A percentile compares a stretch with the other conserved stretches of the same genome.
Evolutionary conservation across 2,113 vertebrate genomes (phyloP).

Genomic region (Elgaria multicarinata): DNA sequence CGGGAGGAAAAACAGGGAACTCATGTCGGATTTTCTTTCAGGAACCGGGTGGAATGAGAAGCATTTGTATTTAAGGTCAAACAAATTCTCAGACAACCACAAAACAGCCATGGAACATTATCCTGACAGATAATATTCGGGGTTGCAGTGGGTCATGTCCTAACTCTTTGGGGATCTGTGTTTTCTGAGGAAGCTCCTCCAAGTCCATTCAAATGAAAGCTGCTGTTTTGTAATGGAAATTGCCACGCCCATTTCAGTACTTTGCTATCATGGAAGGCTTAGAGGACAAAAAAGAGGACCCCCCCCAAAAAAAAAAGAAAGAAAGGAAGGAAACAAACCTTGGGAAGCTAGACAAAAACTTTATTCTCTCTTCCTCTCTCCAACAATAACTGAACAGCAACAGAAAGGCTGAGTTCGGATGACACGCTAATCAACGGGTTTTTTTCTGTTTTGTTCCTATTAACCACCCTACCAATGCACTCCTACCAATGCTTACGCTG

Average conservation of each 20-base stretch:
- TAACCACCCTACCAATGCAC: no score
- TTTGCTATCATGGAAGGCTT: background rate
- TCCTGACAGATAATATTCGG: slow-evolving; percentile 55
- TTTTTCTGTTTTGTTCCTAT: no score
- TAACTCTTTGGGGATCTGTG: slow-evolving; percentile 35
- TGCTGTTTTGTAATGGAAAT: slow-evolving; percentile 66
- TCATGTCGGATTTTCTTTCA: slow-evolving; percentile 27
- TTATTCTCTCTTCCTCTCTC: no score
- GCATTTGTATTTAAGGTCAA: slow-evolving; percentile 28
- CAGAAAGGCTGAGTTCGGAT: no score
- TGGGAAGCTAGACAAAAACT: no score
- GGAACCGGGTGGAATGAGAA: slow-evolving; percentile 51
- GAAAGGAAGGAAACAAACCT: no score
- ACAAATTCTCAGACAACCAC: slow-evolving; percentile 46
- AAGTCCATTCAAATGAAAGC: slow-evolving; percentile 8
- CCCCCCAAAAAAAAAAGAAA: no score
- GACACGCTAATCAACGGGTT: no score
- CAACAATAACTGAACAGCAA: no score
- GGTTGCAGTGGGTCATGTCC: slow-evolving; percentile 53
- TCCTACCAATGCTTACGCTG: background rate
- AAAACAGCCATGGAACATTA: slow-evolving; percentile 54
- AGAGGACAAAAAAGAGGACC: no score
- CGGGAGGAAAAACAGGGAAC: slow-evolving; percentile 30
- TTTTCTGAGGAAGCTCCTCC: slow-evolving; percentile 39
- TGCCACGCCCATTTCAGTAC: slow-evolving; percentile 60